phyloP scores from a whole-genome alignment of 2,797 vertebrate species.

The Numenius phaeopus region DNA sequence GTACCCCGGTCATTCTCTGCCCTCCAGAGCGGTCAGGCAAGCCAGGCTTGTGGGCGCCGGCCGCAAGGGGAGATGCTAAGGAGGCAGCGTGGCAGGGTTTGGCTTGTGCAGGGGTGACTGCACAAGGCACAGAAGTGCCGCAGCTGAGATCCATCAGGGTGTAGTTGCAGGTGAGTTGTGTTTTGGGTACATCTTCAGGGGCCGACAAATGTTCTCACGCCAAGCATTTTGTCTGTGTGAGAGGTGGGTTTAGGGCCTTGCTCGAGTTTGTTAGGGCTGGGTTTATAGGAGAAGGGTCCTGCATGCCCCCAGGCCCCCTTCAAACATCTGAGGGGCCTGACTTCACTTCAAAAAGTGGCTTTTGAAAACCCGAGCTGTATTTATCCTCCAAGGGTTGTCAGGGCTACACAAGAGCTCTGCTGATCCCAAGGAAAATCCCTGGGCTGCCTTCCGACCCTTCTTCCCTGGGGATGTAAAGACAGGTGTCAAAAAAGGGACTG shows the following conservation, averaged over 20 bases:
- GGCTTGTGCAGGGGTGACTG: background rate
- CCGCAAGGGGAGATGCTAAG: background rate
- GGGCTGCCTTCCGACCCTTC: accelerated
- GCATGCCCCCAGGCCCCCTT: accelerated
- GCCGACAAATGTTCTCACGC: no score
- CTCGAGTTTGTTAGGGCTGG: background rate
- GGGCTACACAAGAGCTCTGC: background rate
- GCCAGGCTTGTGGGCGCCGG: background rate
- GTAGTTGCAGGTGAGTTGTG: background rate
- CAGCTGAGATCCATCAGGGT: background rate
- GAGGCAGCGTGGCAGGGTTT: background rate
- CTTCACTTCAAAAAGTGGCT: background rate
- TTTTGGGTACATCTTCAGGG: background rate
- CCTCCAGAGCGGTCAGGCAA: background rate
- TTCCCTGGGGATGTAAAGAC: background rate
- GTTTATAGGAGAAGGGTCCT: background rate
- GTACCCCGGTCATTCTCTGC: accelerated
- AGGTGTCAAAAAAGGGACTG: background rate
- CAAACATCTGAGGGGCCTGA: no score
- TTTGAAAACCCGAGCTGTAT: background rate
- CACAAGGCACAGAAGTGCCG: background rate
- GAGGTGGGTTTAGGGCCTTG: background rate
- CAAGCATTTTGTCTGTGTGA: background rate
- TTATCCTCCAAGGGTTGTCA: background rate
- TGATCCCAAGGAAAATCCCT: background rate